Evolutionary conservation across 1,140 invertebrate genomes (phyloP).

Genomic region (Megalonaias nervosa): DNA sequence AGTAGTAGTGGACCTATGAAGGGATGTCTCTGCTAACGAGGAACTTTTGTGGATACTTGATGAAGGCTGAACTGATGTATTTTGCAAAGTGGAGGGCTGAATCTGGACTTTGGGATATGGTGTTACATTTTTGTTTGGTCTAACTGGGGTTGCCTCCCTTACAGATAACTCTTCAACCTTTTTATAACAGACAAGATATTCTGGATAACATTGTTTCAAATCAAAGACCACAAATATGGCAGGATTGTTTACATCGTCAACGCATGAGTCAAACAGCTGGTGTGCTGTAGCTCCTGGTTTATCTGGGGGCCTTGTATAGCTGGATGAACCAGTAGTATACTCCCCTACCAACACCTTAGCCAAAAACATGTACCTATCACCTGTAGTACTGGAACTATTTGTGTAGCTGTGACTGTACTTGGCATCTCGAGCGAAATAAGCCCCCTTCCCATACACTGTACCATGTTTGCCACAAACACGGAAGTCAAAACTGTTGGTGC

Average conservation of each 20-base stretch:
- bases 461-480: constrained; percentile 41
- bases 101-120: too few species aligned
- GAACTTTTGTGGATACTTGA: too few species aligned
- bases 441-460: constrained; percentile 43
- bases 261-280: constrained; percentile 49
- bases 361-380: constrained; percentile 38
- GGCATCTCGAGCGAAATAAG: constrained; percentile 43
- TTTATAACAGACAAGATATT: constrained; percentile 38
- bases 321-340: constrained; percentile 11
- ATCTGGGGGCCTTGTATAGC: constrained; percentile 24
- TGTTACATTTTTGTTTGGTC: too few species aligned
- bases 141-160: too few species aligned
- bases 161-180: too few species aligned
- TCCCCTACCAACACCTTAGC: constrained; percentile 42
- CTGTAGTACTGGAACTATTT: neutral
- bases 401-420: constrained; percentile 40
- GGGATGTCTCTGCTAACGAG: too few species aligned
- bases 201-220: constrained; percentile 46
- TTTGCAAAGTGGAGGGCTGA: too few species aligned
- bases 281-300: constrained; percentile 19
- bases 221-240: constrained; percentile 52
- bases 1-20: too few species aligned
- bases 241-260: constrained; percentile 40
- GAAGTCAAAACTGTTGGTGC: constrained; percentile 47
- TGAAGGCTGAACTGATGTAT: too few species aligned